Base-by-base conservation (phyloP, 2,888 invertebrate genomes). In the Dorcus hopei region DNA sequence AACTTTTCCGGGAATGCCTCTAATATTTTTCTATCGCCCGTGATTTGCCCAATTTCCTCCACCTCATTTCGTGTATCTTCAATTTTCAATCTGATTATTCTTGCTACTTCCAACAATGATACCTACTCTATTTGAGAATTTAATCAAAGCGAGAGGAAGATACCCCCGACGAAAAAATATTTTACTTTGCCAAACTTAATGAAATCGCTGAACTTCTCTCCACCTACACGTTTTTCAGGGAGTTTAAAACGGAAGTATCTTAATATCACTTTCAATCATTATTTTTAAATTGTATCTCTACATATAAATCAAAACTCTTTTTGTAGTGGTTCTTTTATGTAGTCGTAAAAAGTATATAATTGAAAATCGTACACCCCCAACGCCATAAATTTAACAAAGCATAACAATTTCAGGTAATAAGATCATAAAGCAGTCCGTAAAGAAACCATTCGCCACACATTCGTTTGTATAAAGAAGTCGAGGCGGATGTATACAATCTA, bases 321-420 rank as follows among this genome's bases (percentile, higher is more conserved):
- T 33, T 5, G 2, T 1, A 33, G 3, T 33, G 6, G 7, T 33
- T 33, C 26, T 33, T 33, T 33, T 5, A 6, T 7, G 26, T 33
- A 33, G 26, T 4, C 7, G 26, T 33, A 33, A 33, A 19, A 19
- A 19, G 19, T 3, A 19, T 3, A 33, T 33, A 3, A 33, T 33
- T 33, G 26, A 33, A 33, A 33, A 6, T 7, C 26, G 5, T 33
- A 3, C 23, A 63, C 59, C 62, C 57, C 43, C 39, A 45, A 49
- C 40, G 55, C 3, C 54, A 74, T 76, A 76, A 75, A 76, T 76
- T 75, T 72, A 63, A 61, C 66, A 65, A 73, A 75, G 70, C 75
- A 76, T 77, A 77, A 77, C 77, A 77, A 76, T 77, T 74, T 73
- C 76, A 77, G 77, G 77, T 77, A 77, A 77, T 77, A 75, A 75